A percentile compares a stretch with the other conserved stretches of the same genome.
Conservation (phyloP, 30 jellyfish, hydroid and myxozoan genomes). For the Aurelia sp. region DNA sequence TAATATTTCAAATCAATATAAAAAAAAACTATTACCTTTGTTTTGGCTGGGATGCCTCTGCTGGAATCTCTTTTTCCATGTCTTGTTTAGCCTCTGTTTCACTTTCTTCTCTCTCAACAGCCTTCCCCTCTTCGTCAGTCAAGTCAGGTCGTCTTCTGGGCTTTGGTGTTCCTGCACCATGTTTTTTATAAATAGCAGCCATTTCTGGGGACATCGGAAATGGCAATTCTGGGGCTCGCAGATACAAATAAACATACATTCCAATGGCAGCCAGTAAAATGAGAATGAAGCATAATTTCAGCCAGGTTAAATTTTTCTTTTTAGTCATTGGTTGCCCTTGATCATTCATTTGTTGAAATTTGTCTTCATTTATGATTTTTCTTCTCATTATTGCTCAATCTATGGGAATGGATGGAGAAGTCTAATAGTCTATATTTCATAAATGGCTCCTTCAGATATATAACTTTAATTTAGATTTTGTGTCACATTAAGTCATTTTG, state of each 20-base stretch:
- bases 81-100: too few relatives aligned
- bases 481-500: too few relatives aligned
- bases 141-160: conserved; percentile 56
- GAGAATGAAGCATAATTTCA: conserved; percentile 7
- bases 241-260: conserved; percentile 21
- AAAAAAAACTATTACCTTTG: too few relatives aligned
- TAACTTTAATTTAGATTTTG: too few relatives aligned
- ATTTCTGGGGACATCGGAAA: conserved; percentile 53
- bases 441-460: too few relatives aligned
- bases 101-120: too few relatives aligned
- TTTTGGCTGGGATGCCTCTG: too few relatives aligned
- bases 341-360: background rate
- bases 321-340: background rate
- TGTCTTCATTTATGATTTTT: background rate
- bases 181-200: conserved; percentile 53
- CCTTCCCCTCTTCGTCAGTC: background rate
- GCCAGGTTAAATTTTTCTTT: conserved; percentile 5
- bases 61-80: too few relatives aligned
- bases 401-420: too few relatives aligned
- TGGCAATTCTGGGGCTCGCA: conserved; percentile 34
- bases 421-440: too few relatives aligned
- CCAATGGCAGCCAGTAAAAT: background rate
- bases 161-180: conserved; percentile 67
- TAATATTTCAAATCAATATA: too few relatives aligned
- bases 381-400: too few relatives aligned